Evolutionary conservation across 2,888 invertebrate species (phyloP).

Genomic region (Antheraea assamensis): DNA sequence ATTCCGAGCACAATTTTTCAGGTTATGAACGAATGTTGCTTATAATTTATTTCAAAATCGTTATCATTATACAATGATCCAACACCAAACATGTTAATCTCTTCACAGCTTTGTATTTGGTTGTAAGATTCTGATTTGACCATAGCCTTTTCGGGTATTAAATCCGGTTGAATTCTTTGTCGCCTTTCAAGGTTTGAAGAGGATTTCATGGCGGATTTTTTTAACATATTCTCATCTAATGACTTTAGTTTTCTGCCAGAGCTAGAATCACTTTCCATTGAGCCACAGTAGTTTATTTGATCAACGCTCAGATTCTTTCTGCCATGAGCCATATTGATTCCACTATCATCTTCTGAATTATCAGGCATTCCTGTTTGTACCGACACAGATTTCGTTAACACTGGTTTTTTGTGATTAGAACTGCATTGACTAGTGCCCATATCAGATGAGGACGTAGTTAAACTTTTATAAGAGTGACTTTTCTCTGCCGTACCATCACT

Average conservation of each 20-base stretch:
- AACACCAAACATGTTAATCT: constrained; percentile 79
- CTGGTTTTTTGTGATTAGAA: constrained; percentile 75
- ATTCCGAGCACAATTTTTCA: constrained; percentile 86
- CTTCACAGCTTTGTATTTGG: constrained; percentile 79
- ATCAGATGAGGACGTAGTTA: constrained; percentile 79
- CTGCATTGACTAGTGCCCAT: constrained; percentile 79
- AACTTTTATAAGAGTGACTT: constrained; percentile 77
- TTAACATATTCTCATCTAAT: constrained; percentile 76
- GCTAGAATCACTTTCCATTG: constrained; percentile 78
- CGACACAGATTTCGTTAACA: constrained; percentile 77
- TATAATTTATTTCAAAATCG: constrained; percentile 79
- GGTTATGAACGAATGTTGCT: constrained; percentile 86
- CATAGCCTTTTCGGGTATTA: constrained; percentile 77
- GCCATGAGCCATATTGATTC: constrained; percentile 74
- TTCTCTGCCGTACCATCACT: constrained; percentile 76
- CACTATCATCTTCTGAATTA: constrained; percentile 68
- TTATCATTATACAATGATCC: constrained; percentile 81
- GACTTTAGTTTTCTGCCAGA: constrained; percentile 77
- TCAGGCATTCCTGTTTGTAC: constrained; percentile 79
- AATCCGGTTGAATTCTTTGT: constrained; percentile 78
- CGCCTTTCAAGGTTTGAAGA: constrained; percentile 75
- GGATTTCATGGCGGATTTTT: constrained; percentile 72
- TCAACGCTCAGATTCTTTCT: constrained; percentile 78
- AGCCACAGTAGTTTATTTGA: constrained; percentile 78
- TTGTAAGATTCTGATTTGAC: constrained; percentile 77